Evolutionary conservation across 2,797 vertebrate genomes (phyloP), one percentile per base, ranked within the genome.

Genomic region (Dryobates pubescens): DNA sequence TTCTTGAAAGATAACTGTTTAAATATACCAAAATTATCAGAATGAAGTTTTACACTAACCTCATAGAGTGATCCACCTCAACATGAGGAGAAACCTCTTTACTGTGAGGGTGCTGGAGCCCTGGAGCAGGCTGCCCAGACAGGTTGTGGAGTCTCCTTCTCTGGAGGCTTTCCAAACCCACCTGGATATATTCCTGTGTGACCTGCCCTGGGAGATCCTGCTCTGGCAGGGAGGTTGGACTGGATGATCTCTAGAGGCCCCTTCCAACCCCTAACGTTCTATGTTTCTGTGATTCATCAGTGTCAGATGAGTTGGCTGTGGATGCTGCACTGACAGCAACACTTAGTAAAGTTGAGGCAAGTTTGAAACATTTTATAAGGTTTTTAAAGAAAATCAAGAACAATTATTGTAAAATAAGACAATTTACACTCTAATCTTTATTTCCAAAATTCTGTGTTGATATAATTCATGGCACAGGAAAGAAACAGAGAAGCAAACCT

Each of bases 401-500:
- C 34, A 81, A 69, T 38, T n/a, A 24, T 41, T 82, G 43, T 74
- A 64, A 92, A 94, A 70, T 54, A 69, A 58, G 49, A 58, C 27
- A 23, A 17, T 65, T 89, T 74, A 83, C 72, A 69, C 70, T 51
- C 57, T 69, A 8, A 23, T 32, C 78, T 96, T 96, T 93, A 95
- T 97, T 96, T 93, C 76, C 76, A 92, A 91, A 95, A 79, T 57
- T 82, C 38, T 13, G 8, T 51, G 34, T 67, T 36, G 58, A 57
- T 93, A 72, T 26, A 82, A 56, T 41, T 94, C 12, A 67, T 59
- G 82, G 62, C 85, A 89, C 26, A 45, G 54, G 32, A 87, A 86
- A 85, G 38, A 69, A 93, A 91, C 34, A 53, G 71, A 64, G 81
- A 77, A 92, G 78, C 57, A 65, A 72, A 86, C 71, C 34, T 54